These are phyloP conservation scores for Xyrichtys novacula DNA, from an alignment of 2,797 vertebrate species.

Conservation along the genomic window DNA sequence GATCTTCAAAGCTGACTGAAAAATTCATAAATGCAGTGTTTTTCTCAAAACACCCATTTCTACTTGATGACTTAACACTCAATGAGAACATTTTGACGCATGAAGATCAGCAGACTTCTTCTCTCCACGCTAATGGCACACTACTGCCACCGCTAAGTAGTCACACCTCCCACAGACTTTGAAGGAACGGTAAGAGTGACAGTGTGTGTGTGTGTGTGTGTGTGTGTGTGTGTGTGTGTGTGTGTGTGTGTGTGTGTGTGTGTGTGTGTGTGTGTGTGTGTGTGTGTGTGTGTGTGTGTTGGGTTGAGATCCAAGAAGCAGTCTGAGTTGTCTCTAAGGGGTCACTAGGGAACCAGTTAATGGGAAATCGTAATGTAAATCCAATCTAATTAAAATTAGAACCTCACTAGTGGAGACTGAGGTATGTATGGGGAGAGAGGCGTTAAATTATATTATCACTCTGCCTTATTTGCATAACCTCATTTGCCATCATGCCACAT, in stretches of 20 bases:
- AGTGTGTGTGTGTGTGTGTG: neutral
- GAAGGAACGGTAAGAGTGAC: constrained; percentile 33
- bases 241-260: constrained; percentile 4
- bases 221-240: constrained; percentile 11
- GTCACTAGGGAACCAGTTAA: constrained; percentile 74
- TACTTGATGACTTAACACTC: constrained; percentile 37
- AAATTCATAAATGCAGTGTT: constrained; percentile 36
- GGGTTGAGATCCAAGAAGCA: constrained; percentile 24
- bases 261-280: constrained; percentile 9
- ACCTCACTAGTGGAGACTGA: constrained; percentile 55
- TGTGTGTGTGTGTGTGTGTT: constrained; percentile 4
- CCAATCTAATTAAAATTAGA: constrained; percentile 80
- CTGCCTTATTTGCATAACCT: constrained; percentile 73
- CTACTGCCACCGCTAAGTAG: constrained; percentile 39
- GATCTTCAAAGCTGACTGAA: constrained; percentile 14
- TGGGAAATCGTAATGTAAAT: constrained; percentile 82
- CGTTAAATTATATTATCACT: constrained; percentile 76
- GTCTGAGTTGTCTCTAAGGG: constrained; percentile 59
- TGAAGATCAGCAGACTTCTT: constrained; percentile 41
- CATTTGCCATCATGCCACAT: constrained; percentile 62
- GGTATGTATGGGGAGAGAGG: constrained; percentile 62
- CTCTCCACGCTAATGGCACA: constrained; percentile 37
- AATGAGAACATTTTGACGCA: constrained; percentile 34
- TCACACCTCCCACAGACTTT: constrained; percentile 45
- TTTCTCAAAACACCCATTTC: constrained; percentile 25